Evolutionary conservation across 2,797 vertebrate species (phyloP), one percentile per base, ranked within the genome.

Genomic region (Melanotaenia pygmaea): DNA sequence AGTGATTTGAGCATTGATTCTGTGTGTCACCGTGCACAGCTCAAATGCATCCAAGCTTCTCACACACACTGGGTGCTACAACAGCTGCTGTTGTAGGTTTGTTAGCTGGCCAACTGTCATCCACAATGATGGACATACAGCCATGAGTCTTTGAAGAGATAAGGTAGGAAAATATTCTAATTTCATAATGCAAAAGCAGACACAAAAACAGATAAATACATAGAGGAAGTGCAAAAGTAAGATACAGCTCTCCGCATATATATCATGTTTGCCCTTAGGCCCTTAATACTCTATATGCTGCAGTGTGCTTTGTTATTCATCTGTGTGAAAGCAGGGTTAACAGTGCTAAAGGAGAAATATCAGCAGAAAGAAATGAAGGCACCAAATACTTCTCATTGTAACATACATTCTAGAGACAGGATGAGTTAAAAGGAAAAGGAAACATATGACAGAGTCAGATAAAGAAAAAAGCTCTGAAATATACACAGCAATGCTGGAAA

Each of bases 251-350:
- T 83, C 77, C 77, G 74, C 77, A 79, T 84, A 64, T 58, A 73
- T 85, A 63, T 45, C 45, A n/a, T 56, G 68, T 79, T 70, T 81
- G 77, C 82, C 84, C 82, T 79, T 78, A 82, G 86, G 86, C 85
- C 67, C 35, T 34, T 65, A 80, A 82, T 87, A 79, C 85, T 84
- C 79, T 79, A 79, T 79, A 82, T 79, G 76, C 83, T 86, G 89
- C 80, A 85, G 77, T 69, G 57, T 51, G 62, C 83, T 88, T 89
- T 86, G 84, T 78, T 85, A 86, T 82, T 88, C 83, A 86, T 90
- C 88, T 86, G 64, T 72, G 69, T 81, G 80, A 45, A 59, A 79
- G 50, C 4, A 54, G 40, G 59, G 72, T 71, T 77, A 74, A 77
- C 76, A 63, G 37, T 50, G 38, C 34, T 56, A 72, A 35, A 38